Percentiles rank a stretch among this genome's conserved stretches.
These are phyloP conservation scores for Suricata suricatta DNA, from an alignment of 2,113 vertebrate species.

Conservation along the genomic window DNA sequence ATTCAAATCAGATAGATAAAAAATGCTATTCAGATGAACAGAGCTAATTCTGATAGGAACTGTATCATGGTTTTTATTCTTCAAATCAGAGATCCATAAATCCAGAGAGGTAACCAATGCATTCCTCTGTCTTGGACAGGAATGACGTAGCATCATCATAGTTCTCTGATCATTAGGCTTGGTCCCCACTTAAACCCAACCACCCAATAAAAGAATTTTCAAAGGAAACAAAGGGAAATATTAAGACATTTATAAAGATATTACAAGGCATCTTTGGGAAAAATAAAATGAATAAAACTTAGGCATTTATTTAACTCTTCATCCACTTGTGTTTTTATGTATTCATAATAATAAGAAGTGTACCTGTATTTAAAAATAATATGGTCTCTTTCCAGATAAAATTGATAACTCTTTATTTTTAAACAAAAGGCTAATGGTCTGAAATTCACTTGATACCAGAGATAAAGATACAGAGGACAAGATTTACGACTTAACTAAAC, in stretches of 20 bases:
- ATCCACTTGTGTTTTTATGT: constrained; percentile 10
- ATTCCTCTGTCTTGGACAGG: background rate
- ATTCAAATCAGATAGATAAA: constrained; percentile 60
- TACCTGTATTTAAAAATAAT: constrained; percentile 2
- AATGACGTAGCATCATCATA: background rate
- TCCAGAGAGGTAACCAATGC: constrained; percentile 19
- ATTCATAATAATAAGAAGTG: background rate
- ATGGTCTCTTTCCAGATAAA: constrained; percentile 44
- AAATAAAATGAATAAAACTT: constrained; percentile 43
- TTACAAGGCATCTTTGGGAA: constrained; percentile 26
- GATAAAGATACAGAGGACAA: background rate
- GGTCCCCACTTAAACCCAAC: background rate
- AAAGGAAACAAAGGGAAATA: constrained; percentile 29
- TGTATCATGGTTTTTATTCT: constrained; percentile 47
- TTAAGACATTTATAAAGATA: constrained; percentile 18
- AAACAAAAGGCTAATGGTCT: background rate
- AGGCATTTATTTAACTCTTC: constrained; percentile 37
- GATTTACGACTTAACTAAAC: constrained; percentile 23
- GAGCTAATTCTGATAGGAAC: background rate
- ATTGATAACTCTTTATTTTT: background rate
- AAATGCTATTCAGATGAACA: constrained; percentile 51
- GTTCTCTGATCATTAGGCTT: constrained; percentile 10
- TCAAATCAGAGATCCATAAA: constrained; percentile 43
- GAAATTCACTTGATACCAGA: constrained; percentile 5
- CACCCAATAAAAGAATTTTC: constrained; percentile 5